phyloP scores from a whole-genome alignment of 2,113 vertebrate genomes.

The Cyprinodon tularosa region DNA sequence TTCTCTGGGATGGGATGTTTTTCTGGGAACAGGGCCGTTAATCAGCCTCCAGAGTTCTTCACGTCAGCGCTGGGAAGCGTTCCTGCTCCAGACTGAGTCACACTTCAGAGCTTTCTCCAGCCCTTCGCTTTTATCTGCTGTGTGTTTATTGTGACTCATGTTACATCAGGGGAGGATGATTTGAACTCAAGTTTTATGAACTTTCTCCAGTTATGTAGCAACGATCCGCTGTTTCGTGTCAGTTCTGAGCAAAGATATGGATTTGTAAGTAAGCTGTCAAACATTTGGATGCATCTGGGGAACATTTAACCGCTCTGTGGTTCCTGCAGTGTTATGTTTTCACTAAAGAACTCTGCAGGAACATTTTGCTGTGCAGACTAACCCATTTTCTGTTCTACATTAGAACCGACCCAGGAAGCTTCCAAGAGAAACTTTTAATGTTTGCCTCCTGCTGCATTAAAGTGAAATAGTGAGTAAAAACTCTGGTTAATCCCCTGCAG shows the following conservation, averaged over 20 bases:
- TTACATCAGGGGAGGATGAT: background rate
- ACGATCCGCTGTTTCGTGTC: background rate
- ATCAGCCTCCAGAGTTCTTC: no score
- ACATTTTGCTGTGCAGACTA: background rate
- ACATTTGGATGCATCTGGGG: background rate
- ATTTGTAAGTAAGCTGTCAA: background rate
- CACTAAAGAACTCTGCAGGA: background rate
- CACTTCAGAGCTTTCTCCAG: background rate
- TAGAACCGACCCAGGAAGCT: background rate
- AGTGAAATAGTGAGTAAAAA: background rate
- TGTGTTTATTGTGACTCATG: conserved; percentile 1
- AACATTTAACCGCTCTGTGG: background rate
- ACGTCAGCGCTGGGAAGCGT: no score
- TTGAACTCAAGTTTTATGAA: background rate
- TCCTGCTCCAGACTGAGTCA: background rate
- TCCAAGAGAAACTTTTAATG: background rate
- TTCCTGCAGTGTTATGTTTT: background rate
- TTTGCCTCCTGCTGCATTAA: background rate
- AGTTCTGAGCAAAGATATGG: background rate
- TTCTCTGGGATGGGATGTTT: no score
- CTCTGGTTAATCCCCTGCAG: no score
- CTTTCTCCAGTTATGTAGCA: background rate
- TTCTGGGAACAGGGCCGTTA: no score
- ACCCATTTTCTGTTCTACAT: background rate
- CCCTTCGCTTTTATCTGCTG: background rate